phyloP scores from a whole-genome alignment of 2,888 invertebrate genomes.

The Himalopsyche japonica region DNA sequence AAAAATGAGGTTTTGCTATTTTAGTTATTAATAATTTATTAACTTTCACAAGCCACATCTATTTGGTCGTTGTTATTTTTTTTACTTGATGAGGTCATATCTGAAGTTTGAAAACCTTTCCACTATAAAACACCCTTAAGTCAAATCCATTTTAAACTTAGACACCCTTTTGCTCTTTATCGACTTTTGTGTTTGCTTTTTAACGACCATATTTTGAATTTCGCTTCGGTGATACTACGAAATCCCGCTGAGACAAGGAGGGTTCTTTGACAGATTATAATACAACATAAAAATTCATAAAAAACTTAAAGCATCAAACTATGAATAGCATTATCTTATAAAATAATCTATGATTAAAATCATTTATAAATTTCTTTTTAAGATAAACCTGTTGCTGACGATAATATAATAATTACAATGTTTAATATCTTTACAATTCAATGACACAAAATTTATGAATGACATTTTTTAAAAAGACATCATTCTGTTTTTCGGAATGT shows the following conservation, averaged over 20 bases:
- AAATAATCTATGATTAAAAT: too few species aligned
- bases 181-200: neutral
- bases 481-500: too few species aligned
- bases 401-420: too few species aligned
- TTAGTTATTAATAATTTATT: neutral
- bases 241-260: neutral
- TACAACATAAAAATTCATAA: neutral
- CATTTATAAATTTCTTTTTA: too few species aligned
- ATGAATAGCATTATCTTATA: neutral
- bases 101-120: neutral
- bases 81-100: neutral
- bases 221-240: neutral
- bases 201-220: neutral
- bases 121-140: neutral
- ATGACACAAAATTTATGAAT: too few species aligned
- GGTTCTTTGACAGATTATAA: neutral
- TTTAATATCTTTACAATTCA: too few species aligned
- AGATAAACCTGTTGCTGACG: too few species aligned
- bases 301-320: neutral
- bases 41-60: neutral
- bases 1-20: too few species aligned
- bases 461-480: too few species aligned
- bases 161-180: neutral
- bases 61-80: neutral
- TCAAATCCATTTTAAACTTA: neutral